Evolutionary conservation across 2,113 vertebrate species (phyloP), one percentile per base, ranked within the genome.

Genomic region (Thalassarche chlororhynchos): DNA sequence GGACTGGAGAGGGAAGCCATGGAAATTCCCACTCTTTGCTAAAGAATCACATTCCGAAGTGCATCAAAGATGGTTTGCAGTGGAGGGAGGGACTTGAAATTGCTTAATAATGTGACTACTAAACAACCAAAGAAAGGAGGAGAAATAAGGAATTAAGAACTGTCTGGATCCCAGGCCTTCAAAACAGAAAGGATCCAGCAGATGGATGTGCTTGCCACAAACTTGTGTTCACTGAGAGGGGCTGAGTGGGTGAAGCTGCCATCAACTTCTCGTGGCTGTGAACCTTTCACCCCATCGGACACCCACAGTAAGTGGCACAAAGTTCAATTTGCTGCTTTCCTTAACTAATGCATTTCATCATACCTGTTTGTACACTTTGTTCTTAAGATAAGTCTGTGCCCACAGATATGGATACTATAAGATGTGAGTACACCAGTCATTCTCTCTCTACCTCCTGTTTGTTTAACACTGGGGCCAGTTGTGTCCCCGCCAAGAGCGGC

Each of bases 241-340:
- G 9, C 49, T 51, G 46, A 60, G 32, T 11, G 25, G 58, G 17
- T 47, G 24, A 70, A 60, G 19, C 10, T 49, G 29, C 29, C 34
- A 17, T 61, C 52, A 75, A 0, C 14, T n/a, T 74, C 46, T n/a
- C 4, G 0, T 69, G 31, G 14, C 25, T 1, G 5, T 47, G 60
- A 80, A 44, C 10, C 4, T 74, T 82, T 75, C 69, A 69, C 54
- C 40, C 14, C 28, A 9, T 42, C 2, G 9, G 34, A n/a, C 34
- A 75, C 40, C 14, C 14, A 40, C 38, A 68, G 24, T 8, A 52
- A 46, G 36, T 1, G 5, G 34, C 38, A 71, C 57, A 44, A 58
- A 51, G 58, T 51, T 64, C 31, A 62, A 6, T 23, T 61, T 68
- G 28, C 68, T 80, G 13, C 17, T 52, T 2, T 60, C 66, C 46